phyloP scores from a whole-genome alignment of 2,797 vertebrate genomes.

The Coracias cyanogaster region DNA sequence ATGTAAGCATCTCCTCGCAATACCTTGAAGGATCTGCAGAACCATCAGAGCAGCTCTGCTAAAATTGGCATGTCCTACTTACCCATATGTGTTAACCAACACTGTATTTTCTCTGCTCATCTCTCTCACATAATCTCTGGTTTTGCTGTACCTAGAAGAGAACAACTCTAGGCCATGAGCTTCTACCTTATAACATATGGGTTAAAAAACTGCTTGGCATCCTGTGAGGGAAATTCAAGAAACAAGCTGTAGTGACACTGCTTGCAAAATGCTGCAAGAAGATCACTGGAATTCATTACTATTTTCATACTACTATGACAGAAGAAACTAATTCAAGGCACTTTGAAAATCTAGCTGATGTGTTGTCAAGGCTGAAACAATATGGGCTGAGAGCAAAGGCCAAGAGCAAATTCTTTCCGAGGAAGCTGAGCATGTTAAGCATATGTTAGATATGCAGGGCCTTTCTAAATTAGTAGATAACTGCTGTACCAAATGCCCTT shows the following conservation, averaged over 20 bases:
- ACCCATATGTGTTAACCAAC: background rate
- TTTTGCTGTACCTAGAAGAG: background rate
- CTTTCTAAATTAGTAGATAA: background rate
- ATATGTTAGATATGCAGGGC: background rate
- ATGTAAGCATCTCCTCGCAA: accelerated
- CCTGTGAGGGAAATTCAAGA: background rate
- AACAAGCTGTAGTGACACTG: background rate
- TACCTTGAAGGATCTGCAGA: background rate
- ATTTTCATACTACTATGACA: background rate
- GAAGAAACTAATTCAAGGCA: background rate
- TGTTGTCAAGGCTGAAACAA: background rate
- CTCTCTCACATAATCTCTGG: background rate
- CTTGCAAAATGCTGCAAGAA: background rate
- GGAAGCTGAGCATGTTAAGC: background rate
- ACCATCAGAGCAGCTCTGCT: background rate
- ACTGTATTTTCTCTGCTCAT: background rate
- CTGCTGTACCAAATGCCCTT: background rate
- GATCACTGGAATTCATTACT: background rate
- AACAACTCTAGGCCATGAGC: background rate
- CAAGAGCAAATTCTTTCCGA: background rate
- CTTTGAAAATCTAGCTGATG: background rate
- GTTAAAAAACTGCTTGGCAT: background rate
- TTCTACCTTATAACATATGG: background rate
- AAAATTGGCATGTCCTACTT: background rate
- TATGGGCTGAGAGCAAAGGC: background rate